Evolutionary conservation across 2,113 vertebrate genomes (phyloP).

Genomic region (Cettia cetti): DNA sequence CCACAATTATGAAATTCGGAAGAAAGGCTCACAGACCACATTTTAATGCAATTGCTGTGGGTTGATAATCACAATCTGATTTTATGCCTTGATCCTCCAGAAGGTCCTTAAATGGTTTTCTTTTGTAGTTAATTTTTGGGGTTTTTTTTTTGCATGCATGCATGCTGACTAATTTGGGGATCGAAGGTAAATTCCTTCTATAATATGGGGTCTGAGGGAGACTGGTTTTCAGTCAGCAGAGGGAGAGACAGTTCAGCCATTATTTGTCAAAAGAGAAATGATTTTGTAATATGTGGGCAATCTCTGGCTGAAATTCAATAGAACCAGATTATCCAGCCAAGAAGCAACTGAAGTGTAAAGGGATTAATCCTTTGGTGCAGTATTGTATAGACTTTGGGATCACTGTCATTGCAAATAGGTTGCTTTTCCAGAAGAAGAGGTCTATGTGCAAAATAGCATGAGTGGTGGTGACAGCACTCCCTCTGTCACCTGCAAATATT

Average conservation of each 20-base stretch:
- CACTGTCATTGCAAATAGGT: background rate
- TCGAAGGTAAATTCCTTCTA: conserved; percentile 1
- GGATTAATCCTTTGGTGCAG: background rate
- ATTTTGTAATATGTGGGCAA: background rate
- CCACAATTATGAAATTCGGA: background rate
- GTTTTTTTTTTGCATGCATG: background rate
- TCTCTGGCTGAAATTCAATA: background rate
- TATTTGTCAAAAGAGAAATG: background rate
- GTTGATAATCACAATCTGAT: background rate
- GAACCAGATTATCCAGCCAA: background rate
- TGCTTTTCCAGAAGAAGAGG: background rate
- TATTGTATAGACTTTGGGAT: background rate
- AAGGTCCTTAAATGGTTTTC: background rate
- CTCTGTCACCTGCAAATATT: background rate
- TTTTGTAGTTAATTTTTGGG: background rate
- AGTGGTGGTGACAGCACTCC: background rate
- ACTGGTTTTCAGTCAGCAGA: background rate
- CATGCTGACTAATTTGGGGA: background rate
- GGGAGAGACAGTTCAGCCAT: background rate
- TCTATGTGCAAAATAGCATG: background rate
- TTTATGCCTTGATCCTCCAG: background rate
- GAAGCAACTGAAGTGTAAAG: background rate
- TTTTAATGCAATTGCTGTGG: background rate
- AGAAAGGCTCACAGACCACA: background rate
- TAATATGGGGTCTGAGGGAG: background rate